Percentiles rank a stretch among this genome's conserved stretches.
Evolutionary conservation across 2,888 invertebrate genomes (phyloP).

Genomic region (Baccha elongata): DNA sequence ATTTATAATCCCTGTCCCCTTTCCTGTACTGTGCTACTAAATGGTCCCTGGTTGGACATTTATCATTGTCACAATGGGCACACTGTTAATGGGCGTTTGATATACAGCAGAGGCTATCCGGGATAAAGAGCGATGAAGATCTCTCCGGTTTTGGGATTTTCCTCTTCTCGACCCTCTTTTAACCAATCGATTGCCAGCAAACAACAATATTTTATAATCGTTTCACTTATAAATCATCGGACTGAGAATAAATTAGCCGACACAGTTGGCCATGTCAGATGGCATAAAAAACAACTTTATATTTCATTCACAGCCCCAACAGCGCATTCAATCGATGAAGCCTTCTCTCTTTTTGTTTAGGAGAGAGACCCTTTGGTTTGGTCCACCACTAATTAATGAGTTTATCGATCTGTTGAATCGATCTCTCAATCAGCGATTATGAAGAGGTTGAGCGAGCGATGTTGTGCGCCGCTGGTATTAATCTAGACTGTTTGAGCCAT

Average conservation of each 20-base stretch:
- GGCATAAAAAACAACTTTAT: slow-evolving; percentile 70
- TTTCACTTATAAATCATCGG: slow-evolving; percentile 68
- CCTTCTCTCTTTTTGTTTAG: no score
- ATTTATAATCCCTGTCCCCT: slow-evolving; percentile 56
- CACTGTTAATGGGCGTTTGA: slow-evolving; percentile 71
- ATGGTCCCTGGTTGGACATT: slow-evolving; percentile 68
- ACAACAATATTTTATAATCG: slow-evolving; percentile 63
- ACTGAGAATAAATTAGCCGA: slow-evolving; percentile 70
- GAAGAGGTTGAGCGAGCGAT: slow-evolving; percentile 57
- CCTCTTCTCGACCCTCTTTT: background rate
- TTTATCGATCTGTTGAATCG: slow-evolving; percentile 71
- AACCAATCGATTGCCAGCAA: slow-evolving; percentile 19
- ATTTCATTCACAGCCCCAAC: slow-evolving; percentile 39
- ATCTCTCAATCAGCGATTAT: slow-evolving; percentile 70
- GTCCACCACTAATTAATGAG: slow-evolving; percentile 61
- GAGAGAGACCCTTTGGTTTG: background rate
- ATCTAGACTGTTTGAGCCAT: slow-evolving; percentile 52
- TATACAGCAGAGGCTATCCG: slow-evolving; percentile 27
- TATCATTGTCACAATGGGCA: slow-evolving; percentile 68
- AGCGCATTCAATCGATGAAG: background rate
- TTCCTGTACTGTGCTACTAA: slow-evolving; percentile 44
- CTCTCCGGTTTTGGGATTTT: slow-evolving; percentile 58
- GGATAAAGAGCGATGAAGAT: slow-evolving; percentile 60
- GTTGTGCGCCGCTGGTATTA: slow-evolving; percentile 63
- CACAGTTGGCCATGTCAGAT: slow-evolving; percentile 72